These are phyloP conservation scores for Sciurus carolinensis DNA, from an alignment of 2,797 vertebrate species.

Conservation along the genomic window DNA sequence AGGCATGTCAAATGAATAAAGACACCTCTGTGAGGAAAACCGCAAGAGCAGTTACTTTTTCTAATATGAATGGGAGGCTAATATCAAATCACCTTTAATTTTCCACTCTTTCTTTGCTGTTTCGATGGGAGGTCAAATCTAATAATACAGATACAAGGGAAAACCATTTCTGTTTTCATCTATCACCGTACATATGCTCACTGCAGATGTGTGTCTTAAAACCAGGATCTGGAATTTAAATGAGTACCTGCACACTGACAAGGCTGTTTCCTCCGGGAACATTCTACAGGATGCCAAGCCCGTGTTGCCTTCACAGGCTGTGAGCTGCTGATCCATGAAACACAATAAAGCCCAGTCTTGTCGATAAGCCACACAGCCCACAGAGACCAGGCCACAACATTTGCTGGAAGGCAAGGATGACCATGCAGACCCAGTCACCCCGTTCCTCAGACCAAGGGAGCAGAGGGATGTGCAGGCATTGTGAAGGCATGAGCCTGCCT, in stretches of 20 bases:
- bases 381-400: not conserved
- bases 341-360: conserved; percentile 43
- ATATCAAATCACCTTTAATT: conserved; percentile 91
- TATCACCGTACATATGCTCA: conserved; percentile 73
- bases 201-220: conserved; percentile 86
- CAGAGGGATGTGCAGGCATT: not conserved
- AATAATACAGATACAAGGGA: conserved; percentile 88
- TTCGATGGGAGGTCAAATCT: conserved; percentile 88
- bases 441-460: not conserved
- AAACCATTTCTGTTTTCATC: conserved; percentile 87
- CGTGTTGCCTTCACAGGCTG: conserved; percentile 65
- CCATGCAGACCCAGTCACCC: not conserved
- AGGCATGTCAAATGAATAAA: conserved; percentile 93
- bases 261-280: conserved; percentile 84
- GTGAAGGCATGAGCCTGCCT: conserved; percentile 28
- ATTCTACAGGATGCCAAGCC: conserved; percentile 82
- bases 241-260: conserved; percentile 80
- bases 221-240: conserved; percentile 83
- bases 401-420: conserved; percentile 41
- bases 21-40: conserved; percentile 92
- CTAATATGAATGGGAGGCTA: conserved; percentile 90
- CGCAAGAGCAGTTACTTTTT: conserved; percentile 91
- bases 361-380: conserved; percentile 10
- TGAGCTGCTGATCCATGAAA: conserved; percentile 25
- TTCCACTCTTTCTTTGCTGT: conserved; percentile 89